Evolutionary conservation across 2,797 vertebrate genomes (phyloP), one percentile per base, ranked within the genome.

Genomic region (Eremophila alpestris): DNA sequence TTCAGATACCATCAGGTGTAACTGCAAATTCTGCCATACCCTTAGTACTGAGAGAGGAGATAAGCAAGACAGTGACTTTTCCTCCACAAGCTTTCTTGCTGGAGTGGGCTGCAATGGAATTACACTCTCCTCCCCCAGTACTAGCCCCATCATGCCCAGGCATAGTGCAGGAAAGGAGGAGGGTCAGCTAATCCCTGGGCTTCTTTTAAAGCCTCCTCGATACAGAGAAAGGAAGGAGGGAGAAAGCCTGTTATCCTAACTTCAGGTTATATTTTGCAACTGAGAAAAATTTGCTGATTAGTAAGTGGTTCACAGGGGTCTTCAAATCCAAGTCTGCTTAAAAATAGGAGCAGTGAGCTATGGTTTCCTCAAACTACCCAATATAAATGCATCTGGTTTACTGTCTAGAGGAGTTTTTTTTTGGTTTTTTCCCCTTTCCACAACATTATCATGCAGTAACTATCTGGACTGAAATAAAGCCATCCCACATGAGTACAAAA

Each of bases 1-100:
- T 94, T 88, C 63, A 87, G 93, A 95, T 95, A 78, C 59, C 73
- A 95, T 96, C 95, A 98, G 97, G 96, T 98, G 94, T 96, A 97
- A 94, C 85, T 87, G 94, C 92, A 95, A 87, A 93, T 92, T 87
- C 77, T 88, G 82, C 91, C 77, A 21, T 95, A 77, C 83, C 64
- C 87, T 87, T 14, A 48, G 64, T 48, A 49, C 85, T 12, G 62
- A 75, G 83, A 60, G 63, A 83, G 64, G 75, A 93, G 94, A 94
- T 95, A 93, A 93, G 89, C 67, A 59, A 94, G 87, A 85, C 77
- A 13, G 76, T 79, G 89, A 95, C 90, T 96, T 94, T 93, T 96
- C 81, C 91, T 94, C 90, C 70, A 93, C 87, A 91, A 87, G 76
- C 67, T 86, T 70, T 52, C 52, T 65, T 70, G 80, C 77, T 78